Evolutionary conservation across 2,797 vertebrate genomes (phyloP), one percentile per base, ranked within the genome.

Genomic region (Neostethus bicornis): DNA sequence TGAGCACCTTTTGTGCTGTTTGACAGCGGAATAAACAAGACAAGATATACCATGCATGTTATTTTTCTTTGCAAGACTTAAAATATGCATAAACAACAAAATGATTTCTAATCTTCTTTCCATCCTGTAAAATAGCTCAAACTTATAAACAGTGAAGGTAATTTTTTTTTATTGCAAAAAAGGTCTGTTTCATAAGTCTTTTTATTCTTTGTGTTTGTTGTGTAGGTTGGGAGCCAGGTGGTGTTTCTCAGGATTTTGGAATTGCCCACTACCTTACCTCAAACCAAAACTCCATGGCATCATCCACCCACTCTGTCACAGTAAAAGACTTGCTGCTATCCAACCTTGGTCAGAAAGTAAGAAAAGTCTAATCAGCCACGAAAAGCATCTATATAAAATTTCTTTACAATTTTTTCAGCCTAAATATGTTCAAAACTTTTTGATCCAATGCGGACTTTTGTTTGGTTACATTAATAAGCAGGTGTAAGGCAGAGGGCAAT

Each of bases 291-390:
- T 41, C 70, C 38, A 67, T n/a, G 62, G 72, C 0, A 34, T 64
- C 0, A 0, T 28, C 85, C 1, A 70, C 66, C 65, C 90, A 91
- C 76, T 48, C 79, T 2, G 91, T 95, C 55, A 95, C 94, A 0
- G 94, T 98, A 35, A 98, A 96, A 71, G 95, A 97, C 43, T 91
- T 98, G 35, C 90, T 98, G 41, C 90, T 97, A 4, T 93, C 94
- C 0, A 90, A 90, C 68, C 67, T 80, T 2, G 79, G 76, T 54
- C 56, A 81, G 24, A 72, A 69, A 14, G 85, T 87, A 78, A 72
- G 43, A 64, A 7, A 14, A 68, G 21, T 14, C 48, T n/a, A n/a
- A n/a, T n/a, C n/a, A n/a, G n/a, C n/a, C n/a, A n/a, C n/a, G n/a
- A n/a, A n/a, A n/a, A n/a, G n/a, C n/a, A n/a, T n/a, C n/a, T n/a